Base-by-base conservation (phyloP, 2,113 vertebrate species). In the Chlamydotis undulata region DNA sequence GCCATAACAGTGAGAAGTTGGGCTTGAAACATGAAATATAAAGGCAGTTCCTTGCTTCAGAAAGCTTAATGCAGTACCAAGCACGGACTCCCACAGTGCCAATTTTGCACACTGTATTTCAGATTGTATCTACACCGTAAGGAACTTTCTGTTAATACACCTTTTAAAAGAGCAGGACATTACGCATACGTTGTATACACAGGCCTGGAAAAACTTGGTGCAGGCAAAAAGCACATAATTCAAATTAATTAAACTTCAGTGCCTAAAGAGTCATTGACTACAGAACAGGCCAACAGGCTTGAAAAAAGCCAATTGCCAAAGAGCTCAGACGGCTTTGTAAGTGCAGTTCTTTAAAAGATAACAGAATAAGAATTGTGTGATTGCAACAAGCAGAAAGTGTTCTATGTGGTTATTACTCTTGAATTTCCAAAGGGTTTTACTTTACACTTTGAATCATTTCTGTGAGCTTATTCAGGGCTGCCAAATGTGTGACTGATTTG, bases 1-100 rank as follows among this genome's bases (percentile, higher is more conserved):
- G 33, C 60, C 33, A n/a, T 19, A 47, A 18, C 12, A 6, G 43
- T 6, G 61, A 33, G 31, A 1, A 2, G 12, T 7, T 0, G 1
- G 60, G 35, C 11, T 14, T 61, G 52, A 37, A 59, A 43, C 19
- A 15, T 41, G 39, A 85, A 73, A 73, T 5, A n/a, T 2, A 53
- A 73, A 86, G 45, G 65, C 45, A 69, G 19, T 1, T 55, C 70
- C 64, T 80, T 50, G 23, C 45, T 60, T 60, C 50, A 79, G 70
- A 65, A 31, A 80, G 55, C 28, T 61, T 53, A 53, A 29, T 23
- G 59, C 12, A 33, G 22, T 19, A 57, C 16, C n/a, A 61, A 69
- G 37, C 33, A 49, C 4, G 23, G 39, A 52, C 16, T 68, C 49
- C 10, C 33, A 60, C 57, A 49, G 29, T 35, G 43, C n/a, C 33